Percentiles rank a stretch among this genome's conserved stretches.
Evolutionary conservation across 2,888 invertebrate species (phyloP).

Genomic region (Mesochorus sp.): DNA sequence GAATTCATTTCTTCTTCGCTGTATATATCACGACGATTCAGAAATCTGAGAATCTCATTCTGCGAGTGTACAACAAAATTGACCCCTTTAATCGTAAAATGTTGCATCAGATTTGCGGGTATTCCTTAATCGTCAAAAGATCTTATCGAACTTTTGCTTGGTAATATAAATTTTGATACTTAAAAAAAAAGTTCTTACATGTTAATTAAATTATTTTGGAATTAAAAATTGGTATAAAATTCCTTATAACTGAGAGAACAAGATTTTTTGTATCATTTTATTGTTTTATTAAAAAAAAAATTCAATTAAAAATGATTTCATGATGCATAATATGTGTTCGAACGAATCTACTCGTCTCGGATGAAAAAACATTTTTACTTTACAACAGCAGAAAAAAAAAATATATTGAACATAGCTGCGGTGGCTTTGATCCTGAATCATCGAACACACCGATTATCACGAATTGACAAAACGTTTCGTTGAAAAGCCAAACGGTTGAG

Average conservation of each 20-base stretch:
- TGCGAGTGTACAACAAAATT: conserved; percentile 3
- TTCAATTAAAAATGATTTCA: no score
- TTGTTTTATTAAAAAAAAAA: no score
- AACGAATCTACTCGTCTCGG: no score
- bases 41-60: conserved; percentile 39
- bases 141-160: background rate
- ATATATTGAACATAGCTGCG: no score
- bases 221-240: no score
- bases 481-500: conserved; percentile 10
- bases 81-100: background rate
- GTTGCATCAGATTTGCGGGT: background rate
- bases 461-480: conserved; percentile 28
- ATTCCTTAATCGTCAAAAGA: background rate
- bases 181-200: no score
- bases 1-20: background rate
- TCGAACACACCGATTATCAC: background rate
- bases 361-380: no score
- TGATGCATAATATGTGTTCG: no score
- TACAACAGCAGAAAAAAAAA: no score
- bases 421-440: background rate
- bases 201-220: no score
- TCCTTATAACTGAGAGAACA: no score
- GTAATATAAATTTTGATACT: background rate
- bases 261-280: no score
- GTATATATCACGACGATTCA: background rate